Percentiles rank a stretch among this genome's conserved stretches.
Conservation (phyloP, 2,797 vertebrate species). For the Danionella dracula region DNA sequence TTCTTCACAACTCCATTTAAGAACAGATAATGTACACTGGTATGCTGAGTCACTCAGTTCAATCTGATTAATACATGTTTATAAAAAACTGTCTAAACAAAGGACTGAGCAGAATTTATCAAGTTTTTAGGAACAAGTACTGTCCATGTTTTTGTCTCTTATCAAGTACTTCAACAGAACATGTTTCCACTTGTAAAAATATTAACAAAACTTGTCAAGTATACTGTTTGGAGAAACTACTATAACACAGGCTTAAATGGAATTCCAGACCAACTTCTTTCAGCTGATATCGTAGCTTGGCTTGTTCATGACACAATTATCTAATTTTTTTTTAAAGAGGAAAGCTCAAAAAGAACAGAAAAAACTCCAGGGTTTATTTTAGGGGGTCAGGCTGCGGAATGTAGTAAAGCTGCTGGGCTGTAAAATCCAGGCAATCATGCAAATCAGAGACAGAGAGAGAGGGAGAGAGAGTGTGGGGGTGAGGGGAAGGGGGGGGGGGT, state of each 20-base stretch:
- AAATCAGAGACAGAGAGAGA: slow-evolving; percentile 16
- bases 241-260: too few relatives aligned
- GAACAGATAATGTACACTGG: background rate
- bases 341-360: background rate
- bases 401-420: slow-evolving; percentile 7
- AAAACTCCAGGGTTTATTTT: slow-evolving; percentile 9
- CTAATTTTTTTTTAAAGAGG: too few relatives aligned
- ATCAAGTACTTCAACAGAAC: too few relatives aligned
- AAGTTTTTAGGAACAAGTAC: background rate
- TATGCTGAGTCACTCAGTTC: background rate
- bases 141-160: too few relatives aligned
- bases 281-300: too few relatives aligned
- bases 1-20: background rate
- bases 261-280: too few relatives aligned
- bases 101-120: background rate
- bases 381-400: slow-evolving; percentile 15
- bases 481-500: too few relatives aligned
- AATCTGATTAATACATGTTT: background rate
- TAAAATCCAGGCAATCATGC: background rate
- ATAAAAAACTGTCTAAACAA: background rate
- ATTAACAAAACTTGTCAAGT: too few relatives aligned
- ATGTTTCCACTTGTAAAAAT: too few relatives aligned
- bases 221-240: too few relatives aligned
- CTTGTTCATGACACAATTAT: too few relatives aligned
- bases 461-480: too few relatives aligned